Evolutionary conservation across 2,888 invertebrate genomes (phyloP).

Genomic region (Parochlus steinenii): DNA sequence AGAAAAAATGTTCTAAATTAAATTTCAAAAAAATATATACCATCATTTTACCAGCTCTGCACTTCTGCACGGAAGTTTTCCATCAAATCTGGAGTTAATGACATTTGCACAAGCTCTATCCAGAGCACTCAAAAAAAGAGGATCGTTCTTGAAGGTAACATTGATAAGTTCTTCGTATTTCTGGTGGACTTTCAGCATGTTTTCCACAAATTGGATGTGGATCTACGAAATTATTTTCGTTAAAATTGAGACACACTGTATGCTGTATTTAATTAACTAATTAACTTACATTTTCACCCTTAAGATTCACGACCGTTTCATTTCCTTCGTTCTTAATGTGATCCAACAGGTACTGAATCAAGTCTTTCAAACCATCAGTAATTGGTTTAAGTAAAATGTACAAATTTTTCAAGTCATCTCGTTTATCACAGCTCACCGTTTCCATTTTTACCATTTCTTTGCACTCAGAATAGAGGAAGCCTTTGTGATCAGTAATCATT

Average conservation of each 20-base stretch:
- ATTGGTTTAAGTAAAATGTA: constrained; percentile 79
- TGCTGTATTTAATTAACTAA: constrained; percentile 18
- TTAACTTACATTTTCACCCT: constrained; percentile 54
- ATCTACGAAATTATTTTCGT: constrained; percentile 16
- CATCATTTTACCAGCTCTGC: constrained; percentile 75
- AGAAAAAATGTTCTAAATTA: constrained; percentile 15
- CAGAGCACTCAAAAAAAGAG: constrained; percentile 80
- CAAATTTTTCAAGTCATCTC: constrained; percentile 75
- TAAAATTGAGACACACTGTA: background rate
- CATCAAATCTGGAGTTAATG: constrained; percentile 60
- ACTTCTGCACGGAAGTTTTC: constrained; percentile 54
- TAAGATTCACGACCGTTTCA: constrained; percentile 50
- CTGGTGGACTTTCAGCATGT: constrained; percentile 72
- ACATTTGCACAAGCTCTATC: constrained; percentile 90
- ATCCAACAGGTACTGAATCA: constrained; percentile 47
- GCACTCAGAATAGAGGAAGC: constrained; percentile 34
- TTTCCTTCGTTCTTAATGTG: constrained; percentile 50
- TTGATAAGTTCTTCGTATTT: constrained; percentile 77
- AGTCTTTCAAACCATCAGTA: constrained; percentile 44
- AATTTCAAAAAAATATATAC: no score
- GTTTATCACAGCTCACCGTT: constrained; percentile 54
- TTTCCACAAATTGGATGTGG: constrained; percentile 83
- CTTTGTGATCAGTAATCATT: constrained; percentile 34
- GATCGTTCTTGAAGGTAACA: constrained; percentile 72
- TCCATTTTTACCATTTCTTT: constrained; percentile 57